Evolutionary conservation across 2,113 vertebrate genomes (phyloP).

Genomic region (Hystrix brachyura): DNA sequence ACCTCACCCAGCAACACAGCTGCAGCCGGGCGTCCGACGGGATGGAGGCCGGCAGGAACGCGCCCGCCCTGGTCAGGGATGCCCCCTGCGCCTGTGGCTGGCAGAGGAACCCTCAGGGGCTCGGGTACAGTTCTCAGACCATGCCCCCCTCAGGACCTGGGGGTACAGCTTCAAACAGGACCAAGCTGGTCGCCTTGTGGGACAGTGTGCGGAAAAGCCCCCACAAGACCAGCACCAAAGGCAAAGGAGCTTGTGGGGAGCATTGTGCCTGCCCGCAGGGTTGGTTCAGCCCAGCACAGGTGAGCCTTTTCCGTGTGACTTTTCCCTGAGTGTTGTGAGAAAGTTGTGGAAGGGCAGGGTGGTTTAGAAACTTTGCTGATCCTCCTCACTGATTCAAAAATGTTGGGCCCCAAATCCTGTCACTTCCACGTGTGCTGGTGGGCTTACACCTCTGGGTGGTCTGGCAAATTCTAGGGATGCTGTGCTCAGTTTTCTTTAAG

Average conservation of each 20-base stretch:
- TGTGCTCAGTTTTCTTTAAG: constrained; percentile 34
- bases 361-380: constrained; percentile 76
- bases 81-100: constrained; percentile 89
- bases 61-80: constrained; percentile 84
- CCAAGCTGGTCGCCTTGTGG: constrained; percentile 86
- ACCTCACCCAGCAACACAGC: constrained; percentile 91
- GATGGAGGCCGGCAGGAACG: constrained; percentile 73
- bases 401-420: background rate
- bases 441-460: constrained; percentile 38
- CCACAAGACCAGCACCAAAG: constrained; percentile 81
- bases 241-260: constrained; percentile 89
- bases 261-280: constrained; percentile 90
- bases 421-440: constrained; percentile 6
- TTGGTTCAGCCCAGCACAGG: constrained; percentile 92
- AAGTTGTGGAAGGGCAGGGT: constrained; percentile 70
- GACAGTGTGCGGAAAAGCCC: constrained; percentile 91
- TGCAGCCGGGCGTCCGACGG: constrained; percentile 88
- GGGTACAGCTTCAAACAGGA: constrained; percentile 83
- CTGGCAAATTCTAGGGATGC: background rate
- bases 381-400: constrained; percentile 45
- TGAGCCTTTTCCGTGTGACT: constrained; percentile 87
- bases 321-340: constrained; percentile 56
- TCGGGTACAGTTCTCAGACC: constrained; percentile 73
- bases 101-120: constrained; percentile 86
- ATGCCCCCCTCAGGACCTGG: constrained; percentile 81